Evolutionary conservation across 1,140 invertebrate species (phyloP), one percentile per base, ranked within the genome.

Genomic region (Musca domestica): DNA sequence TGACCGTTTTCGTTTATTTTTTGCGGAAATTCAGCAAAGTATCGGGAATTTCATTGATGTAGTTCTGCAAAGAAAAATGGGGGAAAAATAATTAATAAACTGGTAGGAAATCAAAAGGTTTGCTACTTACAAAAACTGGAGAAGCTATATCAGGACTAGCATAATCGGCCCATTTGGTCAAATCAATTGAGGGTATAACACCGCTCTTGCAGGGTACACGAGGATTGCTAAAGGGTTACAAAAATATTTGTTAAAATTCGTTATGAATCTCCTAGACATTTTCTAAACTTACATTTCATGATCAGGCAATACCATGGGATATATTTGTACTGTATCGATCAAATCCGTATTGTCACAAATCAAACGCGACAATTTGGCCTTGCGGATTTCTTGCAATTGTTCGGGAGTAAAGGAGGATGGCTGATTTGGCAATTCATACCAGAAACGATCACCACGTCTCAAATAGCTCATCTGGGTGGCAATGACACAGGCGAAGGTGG

Each of bases 271-370:
- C 2, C 10, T 49, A 49, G 46, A 87, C 89, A 51, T 17, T 5
- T 9, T 17, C 10, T 49, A 49, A 48, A 87, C 89, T 90, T 86
- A 95, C 93, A 95, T 88, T 88, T 94, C 92, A 78, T 94, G 92
- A 84, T 95, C 94, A 0, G 94, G 92, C 70, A 95, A 82, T 0
- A 95, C 89, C 90, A 98, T 95, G 0, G 96, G 95, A 82, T 96
- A 95, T 17, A 95, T 86, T 82, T 98, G 97, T 68, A 98, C 91
- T 0, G 92, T 94, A 73, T 94, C 92, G 58, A 97, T 92, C 34
- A 95, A 86, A 80, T 98, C 95, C 1, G 93, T 95, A 76, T 98
- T 99, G 78, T 98, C 95, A 82, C 97, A 99, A 65, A 99, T 92
- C 46, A 99, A 83, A 68, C 94, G 87, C 0, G 95, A 90, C 0